A percentile compares a stretch with the other conserved stretches of the same genome.
These are phyloP conservation scores for Neolamprologus ventralis DNA, from an alignment of 2,113 vertebrate genomes.

Conservation along the genomic window DNA sequence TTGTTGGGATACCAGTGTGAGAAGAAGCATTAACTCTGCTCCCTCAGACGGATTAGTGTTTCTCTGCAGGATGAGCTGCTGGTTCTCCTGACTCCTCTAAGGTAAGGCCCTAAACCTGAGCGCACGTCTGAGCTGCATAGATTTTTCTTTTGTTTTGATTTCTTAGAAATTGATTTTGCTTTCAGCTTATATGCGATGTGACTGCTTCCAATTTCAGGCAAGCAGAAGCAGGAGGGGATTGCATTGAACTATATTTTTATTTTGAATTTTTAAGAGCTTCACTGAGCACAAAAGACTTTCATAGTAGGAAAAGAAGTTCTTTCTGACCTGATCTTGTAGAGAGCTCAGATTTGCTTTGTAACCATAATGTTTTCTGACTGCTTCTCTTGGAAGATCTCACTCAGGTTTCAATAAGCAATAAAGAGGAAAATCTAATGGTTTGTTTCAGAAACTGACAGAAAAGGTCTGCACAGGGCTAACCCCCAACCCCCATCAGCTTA, in stretches of 20 bases:
- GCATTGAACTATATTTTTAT: background rate
- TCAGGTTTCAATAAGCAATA: background rate
- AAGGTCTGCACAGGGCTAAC: background rate
- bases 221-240: background rate
- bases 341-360: background rate
- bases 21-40: background rate
- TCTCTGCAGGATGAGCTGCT: background rate
- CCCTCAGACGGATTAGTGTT: background rate
- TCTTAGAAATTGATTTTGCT: background rate
- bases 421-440: background rate
- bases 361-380: background rate
- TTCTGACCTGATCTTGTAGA: background rate
- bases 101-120: background rate
- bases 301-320: background rate
- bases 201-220: background rate
- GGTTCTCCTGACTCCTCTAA: background rate
- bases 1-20: background rate
- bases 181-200: background rate
- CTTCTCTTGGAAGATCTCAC: accelerated
- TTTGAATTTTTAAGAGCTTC: background rate
- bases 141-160: background rate
- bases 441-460: background rate
- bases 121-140: background rate
- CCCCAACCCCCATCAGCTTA: background rate
- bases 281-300: background rate